A percentile compares a stretch with the other conserved stretches of the same genome.
phyloP scores from a whole-genome alignment of 2,797 vertebrate species.

The Emys orbicularis region DNA sequence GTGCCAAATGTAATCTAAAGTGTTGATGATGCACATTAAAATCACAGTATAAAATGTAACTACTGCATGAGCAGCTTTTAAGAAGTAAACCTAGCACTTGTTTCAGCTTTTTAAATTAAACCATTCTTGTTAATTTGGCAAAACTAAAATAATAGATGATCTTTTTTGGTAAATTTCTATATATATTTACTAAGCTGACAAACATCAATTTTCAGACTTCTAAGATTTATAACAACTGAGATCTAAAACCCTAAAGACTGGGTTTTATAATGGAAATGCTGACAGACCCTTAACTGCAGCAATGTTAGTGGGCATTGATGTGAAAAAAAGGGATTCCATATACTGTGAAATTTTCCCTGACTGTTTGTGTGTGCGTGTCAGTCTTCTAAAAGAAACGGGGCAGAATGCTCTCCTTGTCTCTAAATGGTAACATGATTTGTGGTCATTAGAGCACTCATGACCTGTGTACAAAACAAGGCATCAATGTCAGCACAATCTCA shows the following conservation, averaged over 20 bases:
- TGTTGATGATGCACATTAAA: neutral
- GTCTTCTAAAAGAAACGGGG: conserved; percentile 31
- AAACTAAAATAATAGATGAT: neutral
- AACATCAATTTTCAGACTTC: neutral
- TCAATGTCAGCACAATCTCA: neutral
- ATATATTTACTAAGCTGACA: neutral
- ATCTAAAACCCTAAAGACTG: neutral
- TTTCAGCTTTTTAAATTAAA: neutral
- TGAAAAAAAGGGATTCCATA: conserved; percentile 22
- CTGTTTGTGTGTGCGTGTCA: conserved; percentile 14
- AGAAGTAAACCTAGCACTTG: fast-evolving
- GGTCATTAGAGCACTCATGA: conserved; percentile 54
- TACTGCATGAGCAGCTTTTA: neutral
- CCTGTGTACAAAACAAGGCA: conserved; percentile 54
- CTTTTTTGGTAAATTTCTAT: conserved; percentile 15
- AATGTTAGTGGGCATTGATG: neutral
- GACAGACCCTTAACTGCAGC: neutral
- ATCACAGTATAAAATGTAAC: neutral
- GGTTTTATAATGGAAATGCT: conserved; percentile 18
- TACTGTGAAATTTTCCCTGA: conserved; percentile 37
- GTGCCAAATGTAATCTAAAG: neutral
- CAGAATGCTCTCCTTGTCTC: neutral
- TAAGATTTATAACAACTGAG: conserved; percentile 3
- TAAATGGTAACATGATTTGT: conserved; percentile 28
- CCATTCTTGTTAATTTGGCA: neutral